Percentiles rank a stretch among this genome's conserved stretches.
These are phyloP conservation scores for Platysteira castanea DNA, from an alignment of 2,113 vertebrate species.

Conservation along the genomic window DNA sequence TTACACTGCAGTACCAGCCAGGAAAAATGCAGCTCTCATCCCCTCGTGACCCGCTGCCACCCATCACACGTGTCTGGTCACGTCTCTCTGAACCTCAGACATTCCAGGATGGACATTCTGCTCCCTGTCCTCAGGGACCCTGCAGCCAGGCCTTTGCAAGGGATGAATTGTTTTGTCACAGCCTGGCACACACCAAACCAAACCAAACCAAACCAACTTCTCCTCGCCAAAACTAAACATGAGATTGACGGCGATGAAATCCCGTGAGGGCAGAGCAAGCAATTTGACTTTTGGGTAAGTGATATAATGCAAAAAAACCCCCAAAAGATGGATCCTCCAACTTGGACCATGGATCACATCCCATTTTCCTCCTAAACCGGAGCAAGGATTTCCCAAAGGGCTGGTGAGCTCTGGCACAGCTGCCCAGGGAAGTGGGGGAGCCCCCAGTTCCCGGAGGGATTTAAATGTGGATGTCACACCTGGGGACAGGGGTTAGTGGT, in stretches of 20 bases:
- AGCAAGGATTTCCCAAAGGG: neutral
- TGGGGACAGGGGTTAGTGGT: neutral
- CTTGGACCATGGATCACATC: neutral
- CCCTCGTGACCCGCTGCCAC: accelerated
- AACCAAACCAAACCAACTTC: neutral
- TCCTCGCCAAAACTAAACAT: neutral
- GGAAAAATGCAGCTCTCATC: neutral
- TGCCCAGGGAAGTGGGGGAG: neutral
- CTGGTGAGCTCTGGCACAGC: neutral
- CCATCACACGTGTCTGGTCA: neutral
- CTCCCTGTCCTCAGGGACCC: neutral
- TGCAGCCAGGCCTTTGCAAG: neutral
- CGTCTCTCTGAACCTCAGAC: accelerated
- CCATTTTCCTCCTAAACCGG: neutral
- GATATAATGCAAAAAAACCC: neutral
- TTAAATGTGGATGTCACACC: neutral
- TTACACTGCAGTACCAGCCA: neutral
- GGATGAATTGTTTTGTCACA: neutral
- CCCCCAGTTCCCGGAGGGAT: neutral
- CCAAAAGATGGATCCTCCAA: neutral
- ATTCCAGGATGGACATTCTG: neutral
- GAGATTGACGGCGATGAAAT: neutral
- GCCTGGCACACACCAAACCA: neutral
- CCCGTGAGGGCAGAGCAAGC: neutral
- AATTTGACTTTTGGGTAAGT: neutral